Base-by-base conservation (phyloP, 2,113 vertebrate species). In the Hiodon tergisus region DNA sequence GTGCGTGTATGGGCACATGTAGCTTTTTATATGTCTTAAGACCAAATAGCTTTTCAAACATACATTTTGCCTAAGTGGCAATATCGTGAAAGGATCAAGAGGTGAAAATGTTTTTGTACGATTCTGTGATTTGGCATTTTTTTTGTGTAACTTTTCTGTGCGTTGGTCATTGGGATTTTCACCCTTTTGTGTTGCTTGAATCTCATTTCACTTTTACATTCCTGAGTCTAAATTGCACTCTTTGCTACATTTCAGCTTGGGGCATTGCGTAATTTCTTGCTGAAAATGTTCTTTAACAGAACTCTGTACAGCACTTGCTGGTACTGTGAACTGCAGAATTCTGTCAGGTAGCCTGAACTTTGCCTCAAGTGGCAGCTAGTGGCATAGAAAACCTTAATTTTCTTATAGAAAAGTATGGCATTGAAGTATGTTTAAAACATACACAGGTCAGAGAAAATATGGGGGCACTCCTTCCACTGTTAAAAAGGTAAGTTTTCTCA, bases 201-300 rank as follows among this genome's bases (percentile, higher is more conserved):
- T 54, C n/a, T 47, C 14, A 54, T 53, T 46, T 48, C 63, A 66
- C 63, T 66, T 65, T 68, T 17, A 54, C 50, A 69, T 69, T 69
- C 67, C 67, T 52, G n/a, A 52, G 67, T 13, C 48, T 69, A 14
- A 52, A 59, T 14, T 3, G 58, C 14, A 11, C 14, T 59, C 14
- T 59, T 59, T 59, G 14, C 58, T 4, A 9, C 58, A 59, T 59
- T 9, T 59, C 9, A 59, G 14, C 8, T 4, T 9, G 14, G 9
- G 14, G 55, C 1, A 57, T 31, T 31, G 1, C 31, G 31, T 31
- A 31, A 31, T 31, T 47, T 48, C 2, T 65, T 65, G 17, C 31
- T 62, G 7, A 5, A 5, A 65, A 4, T 3, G n/a, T 9, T 9
- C 59, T 60, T 4, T 60, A 14, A 17, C 66, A 69, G 67, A 31